phyloP scores from a whole-genome alignment of 2,797 vertebrate genomes.

The Coregonus sp. region DNA sequence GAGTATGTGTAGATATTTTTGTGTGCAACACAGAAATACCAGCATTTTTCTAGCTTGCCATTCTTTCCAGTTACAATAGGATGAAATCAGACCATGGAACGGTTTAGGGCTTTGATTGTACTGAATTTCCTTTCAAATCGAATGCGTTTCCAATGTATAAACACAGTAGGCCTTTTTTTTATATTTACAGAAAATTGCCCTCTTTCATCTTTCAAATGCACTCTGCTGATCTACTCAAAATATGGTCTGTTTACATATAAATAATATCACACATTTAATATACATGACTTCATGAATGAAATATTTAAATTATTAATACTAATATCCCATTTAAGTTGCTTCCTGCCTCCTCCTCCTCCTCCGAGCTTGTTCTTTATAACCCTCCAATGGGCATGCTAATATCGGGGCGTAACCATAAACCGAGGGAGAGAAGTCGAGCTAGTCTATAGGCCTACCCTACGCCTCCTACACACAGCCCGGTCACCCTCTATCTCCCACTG shows the following conservation, averaged over 20 bases:
- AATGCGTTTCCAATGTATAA: background rate
- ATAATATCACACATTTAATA: background rate
- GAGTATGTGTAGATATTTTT: background rate
- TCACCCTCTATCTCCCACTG: conserved; percentile 44
- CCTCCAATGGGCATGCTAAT: conserved; percentile 54
- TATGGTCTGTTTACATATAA: background rate
- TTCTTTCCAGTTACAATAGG: background rate
- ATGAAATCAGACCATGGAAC: background rate
- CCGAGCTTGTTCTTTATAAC: conserved; percentile 32
- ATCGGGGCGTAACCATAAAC: conserved; percentile 54
- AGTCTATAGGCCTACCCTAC: conserved; percentile 1
- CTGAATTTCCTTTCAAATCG: background rate
- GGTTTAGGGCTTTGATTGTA: background rate
- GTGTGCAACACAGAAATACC: background rate
- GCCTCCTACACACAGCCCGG: conserved; percentile 35
- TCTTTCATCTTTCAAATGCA: background rate
- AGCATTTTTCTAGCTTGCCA: background rate
- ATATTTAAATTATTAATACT: conserved; percentile 7
- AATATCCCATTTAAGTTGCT: background rate
- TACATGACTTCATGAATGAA: conserved; percentile 25
- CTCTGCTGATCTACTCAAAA: background rate
- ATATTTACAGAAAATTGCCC: background rate
- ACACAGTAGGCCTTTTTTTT: background rate
- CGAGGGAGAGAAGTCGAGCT: conserved; percentile 12
- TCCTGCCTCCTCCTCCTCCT: conserved; percentile 43